Evolutionary conservation across 1,140 invertebrate genomes (phyloP), one percentile per base, ranked within the genome.

Genomic region (Drosophila dunni): DNA sequence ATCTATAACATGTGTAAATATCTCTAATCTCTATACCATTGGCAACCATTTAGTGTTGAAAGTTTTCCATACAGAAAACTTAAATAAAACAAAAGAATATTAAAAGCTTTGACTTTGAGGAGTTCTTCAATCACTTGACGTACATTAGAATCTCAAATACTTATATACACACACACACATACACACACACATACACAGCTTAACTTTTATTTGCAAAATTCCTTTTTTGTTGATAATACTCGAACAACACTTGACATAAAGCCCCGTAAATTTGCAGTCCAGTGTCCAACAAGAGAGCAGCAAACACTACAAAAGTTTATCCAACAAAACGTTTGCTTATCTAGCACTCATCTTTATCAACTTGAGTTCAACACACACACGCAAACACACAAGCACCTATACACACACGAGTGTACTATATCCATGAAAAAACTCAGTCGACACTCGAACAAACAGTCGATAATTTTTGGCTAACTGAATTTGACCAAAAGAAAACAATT

Each of bases 381-480:
- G 11, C 42, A 57, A 8, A 66, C 29, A 53, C n/a, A 29, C 17
- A 15, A 17, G 15, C 20, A n/a, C 74, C 34, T 40, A 10, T 45
- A n/a, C 24, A 5, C 24, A 29, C 24, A 2, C 24, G 42, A 69
- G 63, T 56, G 42, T 63, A 53, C 67, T 71, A 62, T 46, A 44
- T 11, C 24, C 15, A 36, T 42, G 33, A 11, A 29, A n/a, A 29
- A 46, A 75, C 63, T 65, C 81, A 82, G 54, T 62, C 24, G 15
- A 51, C 38, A 53, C 38, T 44, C 38, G 36, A 81, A 79, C 83
- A 77, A 85, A 68, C 75, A 78, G 63, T 79, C 83, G 67, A 86
- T 86, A 83, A 88, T 86, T 86, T 88, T 80, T 53, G 50, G 50
- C 57, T 82, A 82, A 86, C 79, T 79, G 86, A 86, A 88, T 86